phyloP scores from a whole-genome alignment of 1,140 invertebrate genomes.

The Conus ventricosus region DNA sequence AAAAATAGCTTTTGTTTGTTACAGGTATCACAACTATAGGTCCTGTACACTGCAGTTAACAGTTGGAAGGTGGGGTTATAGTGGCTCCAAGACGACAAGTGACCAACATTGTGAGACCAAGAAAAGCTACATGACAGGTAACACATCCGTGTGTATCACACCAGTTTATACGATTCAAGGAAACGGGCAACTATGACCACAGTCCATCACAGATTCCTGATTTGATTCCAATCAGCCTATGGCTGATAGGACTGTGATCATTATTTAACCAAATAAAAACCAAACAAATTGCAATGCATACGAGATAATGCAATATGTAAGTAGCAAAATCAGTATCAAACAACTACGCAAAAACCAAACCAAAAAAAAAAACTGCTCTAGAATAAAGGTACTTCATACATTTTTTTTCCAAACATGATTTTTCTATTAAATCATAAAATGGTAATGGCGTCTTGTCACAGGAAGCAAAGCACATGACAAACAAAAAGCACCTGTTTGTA shows the following conservation, averaged over 20 bases:
- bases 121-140: not conserved
- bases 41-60: not conserved
- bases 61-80: not conserved
- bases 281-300: not conserved
- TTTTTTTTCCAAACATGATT: no score
- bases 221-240: not conserved
- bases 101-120: constrained; percentile 1
- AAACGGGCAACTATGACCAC: not conserved
- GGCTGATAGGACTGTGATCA: not conserved
- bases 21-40: not conserved
- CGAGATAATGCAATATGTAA: not conserved
- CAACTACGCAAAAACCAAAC: not conserved
- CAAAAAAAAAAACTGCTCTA: no score
- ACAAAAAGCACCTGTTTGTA: not conserved
- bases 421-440: no score
- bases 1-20: not conserved
- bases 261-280: not conserved
- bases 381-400: no score
- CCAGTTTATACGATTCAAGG: not conserved
- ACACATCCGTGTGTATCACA: not conserved
- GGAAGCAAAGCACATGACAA: not conserved
- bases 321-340: not conserved
- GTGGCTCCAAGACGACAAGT: no score
- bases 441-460: no score
- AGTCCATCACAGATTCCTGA: not conserved